These are phyloP conservation scores for Hyles euphorbiae DNA, from an alignment of 1,140 invertebrate genomes.

Conservation along the genomic window DNA sequence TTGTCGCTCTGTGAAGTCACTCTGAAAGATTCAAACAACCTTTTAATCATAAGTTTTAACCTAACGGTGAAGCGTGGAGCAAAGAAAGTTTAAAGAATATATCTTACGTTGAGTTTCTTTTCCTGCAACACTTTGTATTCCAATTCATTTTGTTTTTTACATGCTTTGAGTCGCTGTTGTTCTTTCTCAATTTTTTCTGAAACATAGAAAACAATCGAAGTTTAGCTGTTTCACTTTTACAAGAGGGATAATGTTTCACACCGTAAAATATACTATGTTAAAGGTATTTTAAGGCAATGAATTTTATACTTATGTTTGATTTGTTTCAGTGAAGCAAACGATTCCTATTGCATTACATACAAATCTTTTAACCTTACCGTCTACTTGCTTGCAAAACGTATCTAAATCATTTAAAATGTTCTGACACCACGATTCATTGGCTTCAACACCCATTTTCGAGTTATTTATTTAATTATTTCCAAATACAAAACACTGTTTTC, in stretches of 20 bases:
- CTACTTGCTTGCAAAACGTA: slow-evolving; percentile 34
- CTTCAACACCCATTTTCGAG: slow-evolving; percentile 25
- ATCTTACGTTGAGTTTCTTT: slow-evolving; percentile 46
- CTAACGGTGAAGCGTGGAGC: no score
- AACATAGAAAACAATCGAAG: slow-evolving; percentile 13
- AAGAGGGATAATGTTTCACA: no score
- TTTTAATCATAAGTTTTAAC: no score
- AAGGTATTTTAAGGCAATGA: not conserved
- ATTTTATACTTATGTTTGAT: not conserved
- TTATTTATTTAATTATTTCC: not conserved
- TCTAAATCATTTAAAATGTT: slow-evolving; percentile 33
- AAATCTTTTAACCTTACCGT: slow-evolving; percentile 22
- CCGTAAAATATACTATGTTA: no score
- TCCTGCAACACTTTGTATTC: slow-evolving; percentile 47
- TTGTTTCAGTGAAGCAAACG: no score
- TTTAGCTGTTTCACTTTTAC: not conserved
- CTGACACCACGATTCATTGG: slow-evolving; percentile 32
- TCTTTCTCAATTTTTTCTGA: slow-evolving; percentile 50
- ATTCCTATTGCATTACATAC: no score
- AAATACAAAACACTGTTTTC: no score
- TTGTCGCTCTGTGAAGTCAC: slow-evolving; percentile 43
- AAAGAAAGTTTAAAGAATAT: no score
- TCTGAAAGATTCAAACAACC: slow-evolving; percentile 20
- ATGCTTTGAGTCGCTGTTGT: slow-evolving; percentile 40
- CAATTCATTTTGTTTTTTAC: slow-evolving; percentile 49